Conservation (phyloP, 1,140 invertebrate species). For the Calliopsis andreniformis region DNA sequence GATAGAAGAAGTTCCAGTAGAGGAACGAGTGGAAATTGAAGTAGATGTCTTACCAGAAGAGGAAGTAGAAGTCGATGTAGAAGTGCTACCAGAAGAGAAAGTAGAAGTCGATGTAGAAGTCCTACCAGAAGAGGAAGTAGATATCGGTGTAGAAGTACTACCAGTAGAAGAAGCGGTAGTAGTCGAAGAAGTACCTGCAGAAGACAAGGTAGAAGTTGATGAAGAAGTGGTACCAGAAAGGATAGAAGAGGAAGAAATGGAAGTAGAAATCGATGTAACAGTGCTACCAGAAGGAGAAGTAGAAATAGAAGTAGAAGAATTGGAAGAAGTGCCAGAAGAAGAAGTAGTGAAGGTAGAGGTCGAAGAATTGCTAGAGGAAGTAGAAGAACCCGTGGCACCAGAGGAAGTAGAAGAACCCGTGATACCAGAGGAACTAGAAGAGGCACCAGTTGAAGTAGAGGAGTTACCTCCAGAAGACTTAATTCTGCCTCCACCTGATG, state of each 20-base stretch:
- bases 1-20: neutral
- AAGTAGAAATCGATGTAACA: neutral
- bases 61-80: slow-evolving; percentile 5
- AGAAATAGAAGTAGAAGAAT: neutral
- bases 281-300: neutral
- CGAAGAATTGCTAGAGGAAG: slow-evolving; percentile 6
- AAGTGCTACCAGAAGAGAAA: neutral
- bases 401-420: neutral
- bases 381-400: neutral
- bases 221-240: neutral
- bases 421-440: neutral
- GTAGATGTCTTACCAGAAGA: neutral
- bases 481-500: too few relatives aligned
- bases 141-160: neutral
- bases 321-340: neutral
- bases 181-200: neutral
- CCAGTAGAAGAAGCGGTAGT: neutral
- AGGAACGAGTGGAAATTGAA: neutral
- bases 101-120: slow-evolving; percentile 10
- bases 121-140: neutral
- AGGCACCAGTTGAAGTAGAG: too few relatives aligned
- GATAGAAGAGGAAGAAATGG: slow-evolving; percentile 4
- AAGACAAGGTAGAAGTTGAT: neutral
- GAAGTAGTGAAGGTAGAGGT: neutral
- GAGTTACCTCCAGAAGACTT: too few relatives aligned